Evolutionary conservation across 1,140 invertebrate genomes (phyloP), one percentile per base, ranked within the genome.

Genomic region (Lordiphosa collinella): DNA sequence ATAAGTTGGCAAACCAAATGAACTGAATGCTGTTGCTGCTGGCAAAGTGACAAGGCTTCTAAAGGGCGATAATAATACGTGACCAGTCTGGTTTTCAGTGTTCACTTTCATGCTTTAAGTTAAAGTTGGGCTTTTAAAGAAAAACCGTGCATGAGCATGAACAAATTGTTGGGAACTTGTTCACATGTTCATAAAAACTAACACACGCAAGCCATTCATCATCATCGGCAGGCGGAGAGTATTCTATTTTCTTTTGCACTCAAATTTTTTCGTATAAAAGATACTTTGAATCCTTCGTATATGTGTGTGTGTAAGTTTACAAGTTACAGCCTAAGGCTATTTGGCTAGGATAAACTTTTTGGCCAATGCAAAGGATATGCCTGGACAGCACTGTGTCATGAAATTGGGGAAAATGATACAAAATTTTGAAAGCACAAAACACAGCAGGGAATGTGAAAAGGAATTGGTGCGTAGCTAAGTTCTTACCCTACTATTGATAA

Each of bases 111-210:
- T 11, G 25, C 60, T 80, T 80, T 66, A 80, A 80, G 70, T 49
- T 54, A 52, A 40, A 41, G 44, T 52, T 67, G 36, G 36, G 53
- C 51, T 50, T 50, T 75, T 65, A 75, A 75, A 55, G 16, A 37
- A 18, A 18, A 50, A 34, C 34, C 10, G 49, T 54, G 38, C 46
- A 62, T 18, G 18, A 18, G 18, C 18, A 18, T 18, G 18, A 18
- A 79, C 75, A 71, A 84, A 80, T 76, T 71, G 75, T 82, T 82
- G 75, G 75, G 76, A 80, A 80, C 59, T 80, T 67, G 47, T 64
- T 80, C 76, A 80, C 76, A 80, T 80, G 76, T 84, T 80, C 48
- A 35, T 51, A 51, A 25, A 47, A 68, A 60, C 55, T 57, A 46
- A 56, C 63, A 67, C 67, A 57, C 58, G 50, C 53, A 58, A 54